Base-by-base conservation (phyloP, 2,113 vertebrate genomes). In the Bubo scandiacus region DNA sequence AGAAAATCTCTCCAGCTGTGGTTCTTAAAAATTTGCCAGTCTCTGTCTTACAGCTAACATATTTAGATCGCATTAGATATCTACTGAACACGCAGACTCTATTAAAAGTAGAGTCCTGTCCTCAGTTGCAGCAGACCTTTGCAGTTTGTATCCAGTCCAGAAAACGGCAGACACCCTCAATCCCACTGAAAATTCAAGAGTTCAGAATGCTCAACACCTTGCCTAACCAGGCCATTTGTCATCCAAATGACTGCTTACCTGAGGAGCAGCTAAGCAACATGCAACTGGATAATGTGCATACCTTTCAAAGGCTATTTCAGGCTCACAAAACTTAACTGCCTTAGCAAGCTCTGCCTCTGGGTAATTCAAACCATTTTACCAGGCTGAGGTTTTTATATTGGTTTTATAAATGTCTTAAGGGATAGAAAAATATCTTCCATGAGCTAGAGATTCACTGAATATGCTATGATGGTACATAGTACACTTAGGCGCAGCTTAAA, bases 11-110 rank as follows among this genome's bases (percentile, higher is more conserved):
- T 58, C 52, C 55, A 71, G 67, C 19, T 70, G 38, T 22, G 6
- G 45, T 36, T 82, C 65, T 62, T 59, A 34, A 62, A 36, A 86
- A 45, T 17, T 51, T 67, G 42, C 42, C 57, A 16, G 11, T 55
- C 34, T 49, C 32, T 32, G 26, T 55, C 40, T 43, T n/a, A n/a
- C 15, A 73, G 62, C 42, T 38, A 10, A 54, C 6, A 2, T 18
- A 20, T 42, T 88, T 6, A 30, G 25, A n/a, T 14, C 10, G 7
- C 6, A 0, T 30, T 68, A 1, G 2, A 2, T 38, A 20, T 4
- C 54, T 2, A 0, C 22, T 0, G 0, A 65, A 51, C 13, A 49
- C 21, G 20, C n/a, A n/a, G 38, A 67, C 59, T n/a, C 1, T 0
- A 25, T 19, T 43, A 30, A 29, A 42, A 49, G 16, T 11, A n/a